phyloP scores from a whole-genome alignment of 2,113 vertebrate species.

The Alectura lathami region DNA sequence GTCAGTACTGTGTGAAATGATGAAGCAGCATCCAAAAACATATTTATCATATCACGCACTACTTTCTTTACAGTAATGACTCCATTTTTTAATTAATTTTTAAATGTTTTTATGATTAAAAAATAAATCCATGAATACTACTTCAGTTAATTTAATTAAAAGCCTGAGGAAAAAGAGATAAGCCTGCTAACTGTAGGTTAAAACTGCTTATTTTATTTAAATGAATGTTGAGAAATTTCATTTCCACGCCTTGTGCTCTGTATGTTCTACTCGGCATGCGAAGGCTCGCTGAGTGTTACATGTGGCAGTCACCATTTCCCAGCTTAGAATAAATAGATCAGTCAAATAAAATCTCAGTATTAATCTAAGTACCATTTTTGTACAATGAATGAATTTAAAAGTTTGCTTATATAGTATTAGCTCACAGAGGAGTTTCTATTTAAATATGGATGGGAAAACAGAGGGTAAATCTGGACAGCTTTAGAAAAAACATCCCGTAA shows the following conservation, averaged over 20 bases:
- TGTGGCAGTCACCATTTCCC: not conserved
- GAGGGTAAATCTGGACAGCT: not conserved
- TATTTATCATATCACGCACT: not conserved
- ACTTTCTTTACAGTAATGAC: not conserved
- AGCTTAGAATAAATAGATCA: not conserved
- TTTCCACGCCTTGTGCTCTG: not conserved
- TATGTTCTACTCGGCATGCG: fast-evolving
- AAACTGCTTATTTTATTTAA: not conserved
- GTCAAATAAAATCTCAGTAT: not conserved
- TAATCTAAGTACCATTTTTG: not conserved
- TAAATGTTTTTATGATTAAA: not conserved
- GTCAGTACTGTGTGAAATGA: not conserved
- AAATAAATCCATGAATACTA: not conserved
- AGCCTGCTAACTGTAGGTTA: not conserved
- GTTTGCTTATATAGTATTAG: not conserved
- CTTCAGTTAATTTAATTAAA: not conserved
- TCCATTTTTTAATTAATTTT: not conserved
- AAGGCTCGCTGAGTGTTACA: not conserved
- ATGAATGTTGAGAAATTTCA: not conserved
- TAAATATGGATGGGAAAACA: not conserved
- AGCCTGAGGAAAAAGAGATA: not conserved
- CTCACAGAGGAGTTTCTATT: not conserved
- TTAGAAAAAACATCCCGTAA: not conserved
- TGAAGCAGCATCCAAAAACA: not conserved
- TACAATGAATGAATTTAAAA: not conserved